Base-by-base conservation (phyloP, 2,113 vertebrate species). In the Choloepus hoffmanni region DNA sequence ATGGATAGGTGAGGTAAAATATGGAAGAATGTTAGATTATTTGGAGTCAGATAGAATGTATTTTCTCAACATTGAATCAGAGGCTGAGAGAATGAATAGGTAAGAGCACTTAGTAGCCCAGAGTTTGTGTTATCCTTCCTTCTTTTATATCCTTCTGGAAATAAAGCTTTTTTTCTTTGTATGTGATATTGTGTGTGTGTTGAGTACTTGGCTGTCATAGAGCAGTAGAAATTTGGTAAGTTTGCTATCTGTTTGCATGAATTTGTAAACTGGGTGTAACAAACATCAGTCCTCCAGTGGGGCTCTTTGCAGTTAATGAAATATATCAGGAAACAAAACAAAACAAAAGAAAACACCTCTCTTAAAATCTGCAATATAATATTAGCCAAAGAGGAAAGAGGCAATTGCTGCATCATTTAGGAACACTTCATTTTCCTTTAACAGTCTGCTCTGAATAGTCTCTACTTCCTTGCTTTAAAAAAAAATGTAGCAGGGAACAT, bases 191-290 rank as follows among this genome's bases (percentile, higher is more conserved):
- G 45, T 30, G 60, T 48, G 40, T 40, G 55, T 40, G 21, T 68
- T 68, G 45, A 28, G 7, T 55, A 62, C 43, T 86, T 93, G 58
- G 53, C 67, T 82, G 88, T 83, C 7, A 0, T 72, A 65, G 76
- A 93, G 40, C 60, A 73, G 40, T 93, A 26, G 26, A 86, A 79
- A 89, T 63, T n/a, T 62, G 53, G 7, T 86, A 70, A 79, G 48
- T 53, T 87, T 90, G 36, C n/a, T 91, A 4, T 85, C 87, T 67
- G 26, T 28, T 79, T 74, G 63, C 73, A 73, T 70, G 86, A 40
- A 63, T 93, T 95, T 67, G 2, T 93, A 76, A 95, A 94, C 45
- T 70, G 67, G 94, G 21, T 63, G 21, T 96, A 33, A 84, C 78
- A 70, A 63, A 58, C 45, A 40, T 40, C 26, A 92, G 16, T 58